Base-by-base conservation (phyloP, 1,140 invertebrate species). In the Zaprionus inermis region DNA sequence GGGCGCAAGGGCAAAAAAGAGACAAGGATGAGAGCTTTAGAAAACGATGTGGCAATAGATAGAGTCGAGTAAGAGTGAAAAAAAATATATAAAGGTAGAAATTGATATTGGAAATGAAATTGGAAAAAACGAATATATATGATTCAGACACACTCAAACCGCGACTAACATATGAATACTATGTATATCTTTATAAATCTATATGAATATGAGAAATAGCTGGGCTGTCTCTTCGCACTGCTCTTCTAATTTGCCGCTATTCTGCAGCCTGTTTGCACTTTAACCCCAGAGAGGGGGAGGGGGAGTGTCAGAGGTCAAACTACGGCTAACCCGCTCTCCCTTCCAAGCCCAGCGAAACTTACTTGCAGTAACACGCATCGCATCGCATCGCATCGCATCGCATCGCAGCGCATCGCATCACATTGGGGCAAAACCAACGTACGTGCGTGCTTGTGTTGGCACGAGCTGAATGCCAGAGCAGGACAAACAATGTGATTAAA, bases 401-500 rank as follows among this genome's bases (percentile, higher is more conserved):
- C 18, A 49, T 22, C 44, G 44, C 1, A 22, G n/a, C 24, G 24
- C 24, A 38, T 3, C 24, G 16, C 44, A 18, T 18, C 36, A 28
- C 24, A 28, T 28, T 28, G 24, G n/a, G 1, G 38, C 38, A 44
- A 49, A 55, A 51, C 36, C 12, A 67, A 49, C 44, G 9, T 28
- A 28, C 38, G 34, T 57, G 12, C 28, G 52, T 63, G 49, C 34
- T 11, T 11, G 32, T 11, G 32, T 41, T 18, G 22, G n/a, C 46
- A 28, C n/a, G 30, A 36, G 20, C 52, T 54, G 52, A 14, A 70
- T 84, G 73, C 64, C 67, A 60, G 32, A 54, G 3, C 52, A 70
- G 69, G 49, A 82, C 63, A 82, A 82, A 86, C 83, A 88, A 88
- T 86, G 83, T 86, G 80, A 88, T 86, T 88, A 83, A 86, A 86